Evolutionary conservation across 2,113 vertebrate genomes (phyloP), one percentile per base, ranked within the genome.

Genomic region (Bufo bufo): DNA sequence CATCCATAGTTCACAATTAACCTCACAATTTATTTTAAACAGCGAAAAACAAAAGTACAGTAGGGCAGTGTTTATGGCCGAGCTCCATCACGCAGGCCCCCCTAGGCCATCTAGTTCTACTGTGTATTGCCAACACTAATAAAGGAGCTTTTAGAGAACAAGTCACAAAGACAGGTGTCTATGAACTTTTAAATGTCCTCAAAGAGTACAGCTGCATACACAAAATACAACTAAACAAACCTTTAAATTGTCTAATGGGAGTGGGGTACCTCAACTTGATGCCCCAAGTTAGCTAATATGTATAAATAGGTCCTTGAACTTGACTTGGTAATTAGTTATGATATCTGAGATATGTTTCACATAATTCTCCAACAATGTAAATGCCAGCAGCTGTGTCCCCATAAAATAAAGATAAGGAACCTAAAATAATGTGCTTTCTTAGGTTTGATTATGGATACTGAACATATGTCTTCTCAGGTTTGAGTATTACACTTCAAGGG

Each of bases 1-100:
- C 33, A 50, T 20, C 20, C 49, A 47, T 49, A 11, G 59, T 82
- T 23, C 58, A 82, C 80, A 82, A 82, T 82, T 82, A 82, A 82
- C 79, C 56, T 81, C 47, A 33, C 20, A 81, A 81, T 59, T 82
- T 65, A 33, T 19, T 81, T 81, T 43, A 19, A 81, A 45, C 14
- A 63, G 19, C 43, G 16, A 82, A 78, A 56, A 19, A 54, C 54
- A 54, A 49, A 54, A 56, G 77, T 23, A 78, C 77, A 52, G 49
- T 23, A n/a, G 77, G 77, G 49, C 49, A 52, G 33, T 23, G 16
- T 50, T 56, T 33, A 54, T 47, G 50, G 50, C 50, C 49, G 33
- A 56, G 17, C 72, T 75, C 72, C 72, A 47, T 50, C 16, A 10
- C 6, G 9, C 72, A 8, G 72, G 72, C 45, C 72, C 72, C 69